These are phyloP conservation scores for Bucco capensis DNA, from an alignment of 2,113 vertebrate species.

Conservation along the genomic window DNA sequence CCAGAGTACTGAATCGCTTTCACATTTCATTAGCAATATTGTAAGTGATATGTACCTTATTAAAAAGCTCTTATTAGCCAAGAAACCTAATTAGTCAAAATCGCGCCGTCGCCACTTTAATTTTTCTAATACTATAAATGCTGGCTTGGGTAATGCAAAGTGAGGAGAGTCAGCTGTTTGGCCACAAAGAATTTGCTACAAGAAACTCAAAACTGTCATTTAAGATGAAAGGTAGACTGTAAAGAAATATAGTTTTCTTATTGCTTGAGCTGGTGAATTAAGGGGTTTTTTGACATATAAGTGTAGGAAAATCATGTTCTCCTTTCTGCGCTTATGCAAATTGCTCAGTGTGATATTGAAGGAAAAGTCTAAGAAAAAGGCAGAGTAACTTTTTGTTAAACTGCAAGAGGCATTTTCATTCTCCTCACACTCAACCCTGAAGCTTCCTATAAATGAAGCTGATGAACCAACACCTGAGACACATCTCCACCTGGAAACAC, in stretches of 20 bases:
- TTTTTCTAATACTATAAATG: conserved; percentile 73
- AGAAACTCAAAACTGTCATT: not conserved
- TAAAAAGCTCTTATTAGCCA: conserved; percentile 85
- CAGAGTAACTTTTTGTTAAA: not conserved
- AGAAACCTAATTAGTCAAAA: conserved; percentile 87
- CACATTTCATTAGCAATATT: conserved; percentile 89
- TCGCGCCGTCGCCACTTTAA: conserved; percentile 72
- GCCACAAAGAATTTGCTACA: conserved; percentile 28
- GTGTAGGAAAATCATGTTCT: not conserved
- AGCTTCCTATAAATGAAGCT: conserved; percentile 48
- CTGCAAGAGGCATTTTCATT: conserved; percentile 5
- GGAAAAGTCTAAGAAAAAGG: conserved; percentile 11
- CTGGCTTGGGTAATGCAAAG: conserved; percentile 41
- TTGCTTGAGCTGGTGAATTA: not conserved
- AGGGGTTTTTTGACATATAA: not conserved
- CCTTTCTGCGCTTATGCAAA: not conserved
- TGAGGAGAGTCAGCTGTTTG: conserved; percentile 54
- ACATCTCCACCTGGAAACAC: conserved; percentile 9
- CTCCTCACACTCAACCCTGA: conserved; percentile 24
- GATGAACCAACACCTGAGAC: conserved; percentile 29
- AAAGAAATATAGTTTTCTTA: not conserved
- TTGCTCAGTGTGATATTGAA: not conserved
- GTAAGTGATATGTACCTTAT: conserved; percentile 86
- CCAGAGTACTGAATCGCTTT: conserved; percentile 79
- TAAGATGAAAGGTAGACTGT: not conserved